Percentiles rank a stretch among this genome's conserved stretches.
phyloP scores from a whole-genome alignment of 2,113 vertebrate genomes.

The Ptilonorhynchus violaceus region DNA sequence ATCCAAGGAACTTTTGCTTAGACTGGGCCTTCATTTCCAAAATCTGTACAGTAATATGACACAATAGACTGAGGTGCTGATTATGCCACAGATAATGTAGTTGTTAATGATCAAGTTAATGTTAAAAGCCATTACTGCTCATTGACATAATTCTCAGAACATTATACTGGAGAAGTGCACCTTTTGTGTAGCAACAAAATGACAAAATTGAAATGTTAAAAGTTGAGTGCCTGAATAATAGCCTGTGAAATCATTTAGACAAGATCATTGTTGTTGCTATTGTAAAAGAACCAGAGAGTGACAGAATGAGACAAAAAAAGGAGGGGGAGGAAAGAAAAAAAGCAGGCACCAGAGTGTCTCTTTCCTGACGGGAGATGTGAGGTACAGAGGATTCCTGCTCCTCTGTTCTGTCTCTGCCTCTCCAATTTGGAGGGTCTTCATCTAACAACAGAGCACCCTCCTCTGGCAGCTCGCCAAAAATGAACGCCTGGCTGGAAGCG shows the following conservation, averaged over 20 bases:
- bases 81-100: constrained; percentile 77
- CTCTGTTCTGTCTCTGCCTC: constrained; percentile 5
- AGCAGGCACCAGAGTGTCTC: constrained; percentile 30
- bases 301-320: constrained; percentile 66
- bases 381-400: constrained; percentile 49
- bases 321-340: background rate
- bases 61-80: constrained; percentile 74
- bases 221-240: constrained; percentile 83
- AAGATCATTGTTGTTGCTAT: constrained; percentile 77
- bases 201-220: constrained; percentile 83
- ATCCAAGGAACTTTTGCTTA: background rate
- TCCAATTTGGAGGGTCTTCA: constrained; percentile 49
- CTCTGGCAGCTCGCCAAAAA: constrained; percentile 82
- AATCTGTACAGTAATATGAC: constrained; percentile 59
- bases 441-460: constrained; percentile 83
- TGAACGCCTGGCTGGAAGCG: background rate
- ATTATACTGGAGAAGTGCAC: constrained; percentile 78
- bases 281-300: constrained; percentile 75
- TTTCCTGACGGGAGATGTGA: constrained; percentile 50
- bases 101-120: constrained; percentile 83
- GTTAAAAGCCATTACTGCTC: constrained; percentile 81
- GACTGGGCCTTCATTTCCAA: constrained; percentile 46
- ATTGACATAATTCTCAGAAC: constrained; percentile 80
- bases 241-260: constrained; percentile 83
- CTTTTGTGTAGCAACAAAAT: constrained; percentile 81